phyloP scores from a whole-genome alignment of 2,113 vertebrate genomes.

The Scomber scombrus region DNA sequence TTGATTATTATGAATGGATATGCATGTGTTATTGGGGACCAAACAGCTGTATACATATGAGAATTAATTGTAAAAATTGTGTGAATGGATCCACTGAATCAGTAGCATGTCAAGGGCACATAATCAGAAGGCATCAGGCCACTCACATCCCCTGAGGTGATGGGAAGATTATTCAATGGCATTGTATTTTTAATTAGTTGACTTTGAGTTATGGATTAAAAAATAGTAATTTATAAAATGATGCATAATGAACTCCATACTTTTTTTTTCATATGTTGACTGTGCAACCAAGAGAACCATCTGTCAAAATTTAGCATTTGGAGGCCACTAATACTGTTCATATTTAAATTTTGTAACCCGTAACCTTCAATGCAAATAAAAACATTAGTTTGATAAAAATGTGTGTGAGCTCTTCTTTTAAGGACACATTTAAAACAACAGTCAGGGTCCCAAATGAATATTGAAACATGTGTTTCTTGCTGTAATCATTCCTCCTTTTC shows the following conservation, averaged over 20 bases:
- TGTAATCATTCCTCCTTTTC: too few species aligned
- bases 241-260: not conserved
- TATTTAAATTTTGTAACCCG: slow-evolving; percentile 34
- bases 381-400: slow-evolving; percentile 52
- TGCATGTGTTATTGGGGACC: slow-evolving; percentile 34
- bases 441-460: too few species aligned
- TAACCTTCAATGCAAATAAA: too few species aligned
- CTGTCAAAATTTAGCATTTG: not conserved
- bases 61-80: slow-evolving; percentile 1
- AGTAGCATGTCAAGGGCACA: slow-evolving; percentile 61
- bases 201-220: slow-evolving; percentile 4
- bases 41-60: slow-evolving; percentile 14
- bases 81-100: slow-evolving; percentile 31
- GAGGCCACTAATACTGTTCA: slow-evolving; percentile 17
- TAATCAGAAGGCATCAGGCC: slow-evolving; percentile 23
- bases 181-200: not conserved
- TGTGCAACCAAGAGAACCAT: slow-evolving; percentile 14
- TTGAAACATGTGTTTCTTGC: too few species aligned
- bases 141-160: slow-evolving; percentile 6
- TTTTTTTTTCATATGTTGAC: slow-evolving; percentile 27
- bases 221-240: slow-evolving; percentile 2
- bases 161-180: not conserved
- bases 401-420: not conserved
- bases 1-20: slow-evolving; percentile 18
- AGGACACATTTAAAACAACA: too few species aligned